phyloP scores from a whole-genome alignment of 1,140 invertebrate species.

The Bombus ignitus region DNA sequence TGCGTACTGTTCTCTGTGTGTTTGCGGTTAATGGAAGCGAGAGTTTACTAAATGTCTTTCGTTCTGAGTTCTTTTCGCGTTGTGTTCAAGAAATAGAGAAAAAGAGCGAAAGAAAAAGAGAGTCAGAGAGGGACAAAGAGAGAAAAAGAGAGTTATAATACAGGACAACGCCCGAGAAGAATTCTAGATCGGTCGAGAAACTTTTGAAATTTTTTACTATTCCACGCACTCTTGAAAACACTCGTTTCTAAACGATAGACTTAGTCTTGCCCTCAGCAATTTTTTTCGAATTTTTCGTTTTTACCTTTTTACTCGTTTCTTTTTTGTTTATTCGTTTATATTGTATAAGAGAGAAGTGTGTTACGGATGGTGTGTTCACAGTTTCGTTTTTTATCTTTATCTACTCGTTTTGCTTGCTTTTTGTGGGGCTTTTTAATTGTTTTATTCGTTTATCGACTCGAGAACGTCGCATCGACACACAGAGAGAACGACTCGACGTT shows the following conservation, averaged over 20 bases:
- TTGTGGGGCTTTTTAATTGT: not conserved
- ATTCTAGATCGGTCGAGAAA: not conserved
- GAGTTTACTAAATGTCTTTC: constrained; percentile 3
- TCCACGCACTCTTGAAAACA: not conserved
- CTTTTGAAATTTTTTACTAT: not conserved
- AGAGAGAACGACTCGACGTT: not conserved
- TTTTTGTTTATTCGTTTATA: constrained; percentile 27
- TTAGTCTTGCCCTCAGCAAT: constrained; percentile 47
- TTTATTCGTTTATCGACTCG: not conserved
- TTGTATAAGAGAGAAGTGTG: constrained; percentile 40
- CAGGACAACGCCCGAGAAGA: constrained; percentile 11
- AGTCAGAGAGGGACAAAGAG: not conserved
- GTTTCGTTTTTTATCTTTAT: constrained; percentile 26
- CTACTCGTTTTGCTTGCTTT: constrained; percentile 17
- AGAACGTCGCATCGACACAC: not conserved
- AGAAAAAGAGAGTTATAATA: constrained; percentile 32
- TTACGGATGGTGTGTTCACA: constrained; percentile 6
- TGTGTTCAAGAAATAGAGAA: not conserved
- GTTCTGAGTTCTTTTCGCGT: not conserved
- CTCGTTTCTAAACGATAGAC: not conserved
- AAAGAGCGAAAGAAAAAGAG: not conserved
- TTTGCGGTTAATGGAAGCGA: not conserved
- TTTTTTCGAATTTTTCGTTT: constrained; percentile 42
- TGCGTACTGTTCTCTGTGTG: not conserved
- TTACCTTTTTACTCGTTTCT: constrained; percentile 26